phyloP scores from a whole-genome alignment of 37 sponge, comb jelly and placozoan genomes.

The Lycopodina hypogea region DNA sequence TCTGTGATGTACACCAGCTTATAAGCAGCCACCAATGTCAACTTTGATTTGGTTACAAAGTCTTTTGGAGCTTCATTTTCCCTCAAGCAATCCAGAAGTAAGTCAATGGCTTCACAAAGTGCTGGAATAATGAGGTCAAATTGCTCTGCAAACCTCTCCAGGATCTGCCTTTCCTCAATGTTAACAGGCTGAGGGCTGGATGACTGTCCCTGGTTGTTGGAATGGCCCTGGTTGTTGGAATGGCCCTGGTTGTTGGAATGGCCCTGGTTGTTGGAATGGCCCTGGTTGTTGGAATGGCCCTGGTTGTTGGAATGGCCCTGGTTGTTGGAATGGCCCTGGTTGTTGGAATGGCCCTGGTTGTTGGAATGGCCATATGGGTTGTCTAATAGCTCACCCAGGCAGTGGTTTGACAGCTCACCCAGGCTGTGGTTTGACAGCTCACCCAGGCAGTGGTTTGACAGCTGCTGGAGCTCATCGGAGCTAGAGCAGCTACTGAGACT shows the following conservation, averaged over 20 bases:
- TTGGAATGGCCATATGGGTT: constrained; percentile 42
- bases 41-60: constrained; percentile 71
- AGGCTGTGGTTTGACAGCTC: constrained; percentile 18
- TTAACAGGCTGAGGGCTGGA: constrained; percentile 43
- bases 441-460: constrained; percentile 3
- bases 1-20: constrained; percentile 82
- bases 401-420: constrained; percentile 13
- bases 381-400: constrained; percentile 25
- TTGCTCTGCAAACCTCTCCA: constrained; percentile 60
- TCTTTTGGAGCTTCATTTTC: constrained; percentile 54
- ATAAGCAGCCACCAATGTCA: constrained; percentile 70
- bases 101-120: constrained; percentile 50
- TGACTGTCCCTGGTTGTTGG: constrained; percentile 13
- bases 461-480: constrained; percentile 29
- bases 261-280: no score
- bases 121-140: constrained; percentile 65
- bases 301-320: no score
- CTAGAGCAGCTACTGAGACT: constrained; percentile 47
- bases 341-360: no score
- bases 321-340: no score
- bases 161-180: constrained; percentile 49
- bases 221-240: no score
- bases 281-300: no score
- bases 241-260: no score
- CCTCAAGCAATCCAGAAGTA: constrained; percentile 24